phyloP scores from a whole-genome alignment of 1,140 invertebrate species.

The Popillia japonica region DNA sequence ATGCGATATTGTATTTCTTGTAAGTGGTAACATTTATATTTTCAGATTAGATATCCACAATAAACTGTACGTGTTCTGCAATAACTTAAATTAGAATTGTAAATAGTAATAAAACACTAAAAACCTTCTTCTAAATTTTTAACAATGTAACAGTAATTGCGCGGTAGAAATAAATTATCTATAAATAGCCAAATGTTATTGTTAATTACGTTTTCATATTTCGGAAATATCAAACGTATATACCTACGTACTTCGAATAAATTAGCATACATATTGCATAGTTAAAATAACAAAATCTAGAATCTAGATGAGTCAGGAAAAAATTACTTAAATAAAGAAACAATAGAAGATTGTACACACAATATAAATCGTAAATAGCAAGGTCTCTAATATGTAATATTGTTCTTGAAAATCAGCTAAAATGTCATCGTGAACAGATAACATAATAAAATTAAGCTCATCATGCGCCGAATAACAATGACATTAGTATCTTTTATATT shows the following conservation, averaged over 20 bases:
- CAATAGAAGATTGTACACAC: neutral
- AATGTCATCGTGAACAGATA: conserved; percentile 12
- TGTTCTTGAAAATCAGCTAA: conserved; percentile 6
- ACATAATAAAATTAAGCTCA: neutral
- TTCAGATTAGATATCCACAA: no score
- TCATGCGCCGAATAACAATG: neutral
- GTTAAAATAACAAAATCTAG: neutral
- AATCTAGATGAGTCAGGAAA: neutral
- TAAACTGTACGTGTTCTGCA: no score
- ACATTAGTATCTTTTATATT: neutral
- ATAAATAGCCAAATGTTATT: no score
- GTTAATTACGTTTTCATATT: no score
- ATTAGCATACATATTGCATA: neutral
- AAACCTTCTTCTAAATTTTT: no score
- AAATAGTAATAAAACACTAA: no score
- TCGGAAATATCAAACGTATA: no score
- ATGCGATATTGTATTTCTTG: no score
- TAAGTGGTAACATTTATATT: no score
- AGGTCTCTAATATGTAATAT: conserved; percentile 1
- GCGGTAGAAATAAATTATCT: no score
- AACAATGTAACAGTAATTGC: no score
- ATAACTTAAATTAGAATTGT: no score
- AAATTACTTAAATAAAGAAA: neutral
- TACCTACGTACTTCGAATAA: neutral
- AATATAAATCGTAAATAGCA: neutral